Percentiles rank a stretch among this genome's conserved stretches.
These are phyloP conservation scores for Oithona nana DNA, from an alignment of 2,888 invertebrate species.

Conservation along the genomic window DNA sequence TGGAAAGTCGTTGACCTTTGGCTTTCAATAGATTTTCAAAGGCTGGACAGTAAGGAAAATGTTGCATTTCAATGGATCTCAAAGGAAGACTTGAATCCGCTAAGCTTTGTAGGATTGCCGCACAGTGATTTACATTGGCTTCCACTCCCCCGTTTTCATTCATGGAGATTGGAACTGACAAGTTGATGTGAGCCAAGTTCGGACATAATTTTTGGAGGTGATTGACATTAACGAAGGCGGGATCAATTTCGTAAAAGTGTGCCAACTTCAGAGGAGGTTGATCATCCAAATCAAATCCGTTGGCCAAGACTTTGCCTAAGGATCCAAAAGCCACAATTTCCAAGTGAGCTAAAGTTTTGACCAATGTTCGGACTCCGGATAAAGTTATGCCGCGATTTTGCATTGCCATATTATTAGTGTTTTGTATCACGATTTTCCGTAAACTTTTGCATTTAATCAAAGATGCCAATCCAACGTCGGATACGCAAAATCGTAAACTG, in stretches of 20 bases:
- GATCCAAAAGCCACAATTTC: slow-evolving; percentile 10
- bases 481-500: slow-evolving; percentile 3
- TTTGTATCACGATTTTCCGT: slow-evolving; percentile 3
- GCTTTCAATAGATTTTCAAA: neutral
- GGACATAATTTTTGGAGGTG: neutral
- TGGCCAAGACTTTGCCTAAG: neutral
- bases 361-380: slow-evolving; percentile 1
- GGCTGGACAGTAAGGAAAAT: slow-evolving; percentile 4
- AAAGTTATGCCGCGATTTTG: slow-evolving; percentile 5
- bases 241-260: slow-evolving; percentile 5
- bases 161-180: slow-evolving; percentile 3
- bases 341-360: neutral
- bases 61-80: neutral
- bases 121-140: neutral
- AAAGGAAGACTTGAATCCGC: neutral
- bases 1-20: neutral
- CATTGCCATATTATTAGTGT: neutral
- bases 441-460: neutral
- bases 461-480: neutral
- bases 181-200: neutral
- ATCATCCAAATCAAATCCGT: neutral
- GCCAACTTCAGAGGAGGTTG: neutral
- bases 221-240: neutral
- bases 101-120: neutral
- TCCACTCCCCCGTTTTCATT: neutral